Percentiles rank a stretch among this genome's conserved stretches.
These are phyloP conservation scores for Pollenia griseotomentosa DNA, from an alignment of 2,888 invertebrate species.

Conservation along the genomic window DNA sequence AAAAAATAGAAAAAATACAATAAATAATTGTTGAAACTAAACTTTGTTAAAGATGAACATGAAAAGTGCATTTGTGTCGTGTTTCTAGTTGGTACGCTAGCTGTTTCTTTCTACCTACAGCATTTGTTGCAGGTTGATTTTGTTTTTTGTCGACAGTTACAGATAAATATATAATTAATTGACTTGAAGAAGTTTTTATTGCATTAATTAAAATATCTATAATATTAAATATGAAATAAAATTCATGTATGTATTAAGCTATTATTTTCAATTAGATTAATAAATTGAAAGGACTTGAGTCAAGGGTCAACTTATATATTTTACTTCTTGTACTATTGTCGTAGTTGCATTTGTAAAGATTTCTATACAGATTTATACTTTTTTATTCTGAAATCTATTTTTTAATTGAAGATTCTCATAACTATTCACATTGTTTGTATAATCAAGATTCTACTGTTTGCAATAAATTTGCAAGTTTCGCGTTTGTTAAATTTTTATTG, in stretches of 20 bases:
- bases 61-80: slow-evolving; percentile 62
- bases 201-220: too few species aligned
- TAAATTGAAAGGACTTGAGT: too few species aligned
- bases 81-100: neutral
- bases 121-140: neutral
- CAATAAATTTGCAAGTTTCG: neutral
- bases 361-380: too few species aligned
- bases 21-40: slow-evolving; percentile 48
- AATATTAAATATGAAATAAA: too few species aligned
- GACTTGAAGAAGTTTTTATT: too few species aligned
- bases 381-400: too few species aligned
- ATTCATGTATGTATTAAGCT: too few species aligned
- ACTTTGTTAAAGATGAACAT: slow-evolving; percentile 57
- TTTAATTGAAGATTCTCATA: too few species aligned
- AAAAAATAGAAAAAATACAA: slow-evolving; percentile 23
- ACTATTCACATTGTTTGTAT: neutral
- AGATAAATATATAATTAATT: neutral
- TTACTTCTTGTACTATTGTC: too few species aligned
- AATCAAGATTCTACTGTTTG: slow-evolving; percentile 10
- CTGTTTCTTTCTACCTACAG: slow-evolving; percentile 37
- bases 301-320: too few species aligned
- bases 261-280: too few species aligned
- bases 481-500: neutral
- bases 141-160: neutral
- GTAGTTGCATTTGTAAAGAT: too few species aligned